Percentiles rank a stretch among this genome's conserved stretches.
Conservation (phyloP, 2,888 invertebrate species). For the Trimorus sp. region DNA sequence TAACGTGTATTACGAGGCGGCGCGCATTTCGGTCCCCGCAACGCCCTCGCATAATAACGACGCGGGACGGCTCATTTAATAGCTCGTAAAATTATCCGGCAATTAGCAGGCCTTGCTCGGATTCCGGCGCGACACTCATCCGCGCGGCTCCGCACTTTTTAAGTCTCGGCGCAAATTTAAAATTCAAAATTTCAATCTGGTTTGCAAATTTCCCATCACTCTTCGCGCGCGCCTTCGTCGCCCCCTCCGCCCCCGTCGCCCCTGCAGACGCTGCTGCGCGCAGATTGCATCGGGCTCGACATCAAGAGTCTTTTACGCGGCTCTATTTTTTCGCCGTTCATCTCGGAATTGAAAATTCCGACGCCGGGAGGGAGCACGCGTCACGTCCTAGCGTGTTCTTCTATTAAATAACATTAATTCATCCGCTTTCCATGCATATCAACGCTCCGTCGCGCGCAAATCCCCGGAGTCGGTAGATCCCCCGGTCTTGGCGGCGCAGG, state of each 20-base stretch:
- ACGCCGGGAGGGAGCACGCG: slow-evolving; percentile 54
- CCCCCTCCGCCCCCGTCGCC: slow-evolving; percentile 43
- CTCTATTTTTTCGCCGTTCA: slow-evolving; percentile 69
- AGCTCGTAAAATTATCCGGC: slow-evolving; percentile 75
- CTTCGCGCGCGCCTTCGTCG: slow-evolving; percentile 69
- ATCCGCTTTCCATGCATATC: slow-evolving; percentile 61
- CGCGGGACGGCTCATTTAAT: slow-evolving; percentile 53
- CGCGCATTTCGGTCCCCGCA: slow-evolving; percentile 11
- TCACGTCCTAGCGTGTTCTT: slow-evolving; percentile 59
- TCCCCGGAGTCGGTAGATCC: slow-evolving; percentile 38
- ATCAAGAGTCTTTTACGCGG: slow-evolving; percentile 80
- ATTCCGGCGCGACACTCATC: slow-evolving; percentile 76
- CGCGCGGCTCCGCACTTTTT: slow-evolving; percentile 75
- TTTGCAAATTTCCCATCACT: slow-evolving; percentile 82
- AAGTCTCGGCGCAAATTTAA: slow-evolving; percentile 81
- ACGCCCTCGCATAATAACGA: slow-evolving; percentile 28
- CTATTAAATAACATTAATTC: slow-evolving; percentile 63
- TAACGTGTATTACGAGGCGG: slow-evolving; percentile 14
- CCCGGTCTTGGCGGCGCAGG: slow-evolving; percentile 19
- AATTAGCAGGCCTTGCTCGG: slow-evolving; percentile 76
- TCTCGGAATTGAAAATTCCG: slow-evolving; percentile 72
- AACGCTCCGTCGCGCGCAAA: slow-evolving; percentile 37
- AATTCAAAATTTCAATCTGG: slow-evolving; percentile 84
- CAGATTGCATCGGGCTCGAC: slow-evolving; percentile 77
- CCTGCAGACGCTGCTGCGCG: slow-evolving; percentile 66